Evolutionary conservation across 2,888 invertebrate species (phyloP).

Genomic region (Anarsia innoxiella): DNA sequence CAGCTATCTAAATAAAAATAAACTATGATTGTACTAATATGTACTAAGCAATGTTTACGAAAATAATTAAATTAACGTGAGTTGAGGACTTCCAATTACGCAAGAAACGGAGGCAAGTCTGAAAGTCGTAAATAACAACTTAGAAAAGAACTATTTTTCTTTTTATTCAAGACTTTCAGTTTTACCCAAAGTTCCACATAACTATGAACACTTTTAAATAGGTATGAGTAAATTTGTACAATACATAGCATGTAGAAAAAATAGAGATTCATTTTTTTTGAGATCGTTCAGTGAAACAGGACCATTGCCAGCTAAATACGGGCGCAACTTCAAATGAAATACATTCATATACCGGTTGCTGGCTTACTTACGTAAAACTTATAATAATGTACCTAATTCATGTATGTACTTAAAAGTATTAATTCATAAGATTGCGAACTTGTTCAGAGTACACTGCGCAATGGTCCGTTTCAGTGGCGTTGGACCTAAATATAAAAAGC

Average conservation of each 20-base stretch:
- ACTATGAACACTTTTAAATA: constrained; percentile 69
- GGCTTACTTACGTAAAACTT: not conserved
- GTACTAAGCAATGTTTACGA: constrained; percentile 25
- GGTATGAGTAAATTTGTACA: constrained; percentile 68
- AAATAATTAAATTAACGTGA: too few species aligned
- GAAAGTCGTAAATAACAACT: constrained; percentile 20
- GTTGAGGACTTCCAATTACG: too few species aligned
- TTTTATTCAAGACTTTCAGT: too few species aligned
- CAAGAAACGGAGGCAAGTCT: too few species aligned
- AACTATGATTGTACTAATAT: constrained; percentile 20
- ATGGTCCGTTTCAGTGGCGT: constrained; percentile 71
- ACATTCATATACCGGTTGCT: too few species aligned
- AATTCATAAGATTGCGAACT: too few species aligned
- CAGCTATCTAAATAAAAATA: constrained; percentile 26
- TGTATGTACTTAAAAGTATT: not conserved
- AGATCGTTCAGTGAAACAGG: constrained; percentile 72
- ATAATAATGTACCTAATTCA: not conserved
- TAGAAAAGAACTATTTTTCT: too few species aligned
- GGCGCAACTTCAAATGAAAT: too few species aligned
- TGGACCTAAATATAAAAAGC: constrained; percentile 62
- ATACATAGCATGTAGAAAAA: constrained; percentile 74
- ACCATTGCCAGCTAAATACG: constrained; percentile 65
- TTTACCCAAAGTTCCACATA: too few species aligned
- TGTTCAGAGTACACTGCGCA: too few species aligned
- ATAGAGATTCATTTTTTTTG: constrained; percentile 72